These are phyloP conservation scores for Phlogophora meticulosa DNA, from an alignment of 2,888 invertebrate species.

Conservation along the genomic window DNA sequence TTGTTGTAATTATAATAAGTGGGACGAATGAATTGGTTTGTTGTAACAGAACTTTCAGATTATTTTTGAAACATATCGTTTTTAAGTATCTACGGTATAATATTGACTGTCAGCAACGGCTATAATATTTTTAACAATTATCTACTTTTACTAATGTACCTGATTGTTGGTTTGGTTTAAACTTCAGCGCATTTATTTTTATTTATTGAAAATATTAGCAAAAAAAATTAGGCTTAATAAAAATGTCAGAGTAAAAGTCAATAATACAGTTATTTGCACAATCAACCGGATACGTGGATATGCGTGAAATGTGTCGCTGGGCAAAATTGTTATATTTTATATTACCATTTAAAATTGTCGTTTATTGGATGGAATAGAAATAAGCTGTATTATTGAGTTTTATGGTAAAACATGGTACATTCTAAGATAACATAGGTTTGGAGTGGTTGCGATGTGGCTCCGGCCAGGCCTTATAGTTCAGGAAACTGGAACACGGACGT, in stretches of 20 bases:
- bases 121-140: constrained; percentile 54
- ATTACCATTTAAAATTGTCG: constrained; percentile 5
- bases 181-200: constrained; percentile 48
- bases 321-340: constrained; percentile 40
- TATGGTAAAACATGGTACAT: constrained; percentile 56
- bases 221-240: constrained; percentile 49
- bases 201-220: constrained; percentile 37
- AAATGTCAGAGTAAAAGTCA: constrained; percentile 41
- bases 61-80: constrained; percentile 50
- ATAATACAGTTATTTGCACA: constrained; percentile 39
- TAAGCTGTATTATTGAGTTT: constrained; percentile 41
- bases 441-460: constrained; percentile 76
- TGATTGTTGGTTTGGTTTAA: constrained; percentile 62
- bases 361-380: constrained; percentile 26
- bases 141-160: constrained; percentile 61
- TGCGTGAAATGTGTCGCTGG: neutral
- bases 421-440: constrained; percentile 59
- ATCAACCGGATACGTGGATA: constrained; percentile 3
- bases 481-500: constrained; percentile 70
- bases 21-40: constrained; percentile 23
- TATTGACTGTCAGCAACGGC: constrained; percentile 56
- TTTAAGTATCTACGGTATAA: constrained; percentile 32
- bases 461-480: constrained; percentile 83
- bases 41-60: constrained; percentile 23
- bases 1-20: constrained; percentile 9